A percentile compares a stretch with the other conserved stretches of the same genome.
Conservation (phyloP, 2,797 vertebrate species). For the Australoheros facetus region DNA sequence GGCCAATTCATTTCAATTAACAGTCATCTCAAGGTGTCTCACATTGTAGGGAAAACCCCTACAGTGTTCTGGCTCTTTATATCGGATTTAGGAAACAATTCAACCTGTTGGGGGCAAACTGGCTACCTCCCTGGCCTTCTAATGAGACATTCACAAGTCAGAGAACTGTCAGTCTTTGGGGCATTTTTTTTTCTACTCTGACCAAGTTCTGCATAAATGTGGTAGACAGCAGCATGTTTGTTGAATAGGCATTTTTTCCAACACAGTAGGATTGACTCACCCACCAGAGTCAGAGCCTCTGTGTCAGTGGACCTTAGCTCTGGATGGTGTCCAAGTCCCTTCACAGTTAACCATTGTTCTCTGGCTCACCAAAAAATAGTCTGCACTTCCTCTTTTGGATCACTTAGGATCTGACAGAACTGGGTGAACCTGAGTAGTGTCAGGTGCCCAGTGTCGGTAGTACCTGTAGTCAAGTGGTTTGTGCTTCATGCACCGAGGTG, state of each 20-base stretch:
- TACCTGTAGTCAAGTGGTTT: neutral
- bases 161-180: neutral
- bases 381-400: slow-evolving; percentile 23
- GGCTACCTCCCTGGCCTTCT: neutral
- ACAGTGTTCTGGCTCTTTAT: neutral
- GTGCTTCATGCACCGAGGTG: neutral
- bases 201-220: neutral
- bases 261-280: neutral
- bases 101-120: neutral
- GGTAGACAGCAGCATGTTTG: neutral
- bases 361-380: neutral
- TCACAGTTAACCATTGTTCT: neutral
- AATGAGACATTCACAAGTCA: neutral
- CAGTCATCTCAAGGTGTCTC: too few relatives aligned
- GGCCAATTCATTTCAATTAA: neutral
- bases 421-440: neutral
- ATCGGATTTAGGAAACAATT: neutral
- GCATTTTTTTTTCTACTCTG: neutral
- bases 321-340: neutral
- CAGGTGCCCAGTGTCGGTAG: neutral
- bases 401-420: neutral
- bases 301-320: neutral
- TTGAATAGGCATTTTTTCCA: neutral
- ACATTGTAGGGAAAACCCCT: too few relatives aligned
- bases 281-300: neutral